Conservation (phyloP, 1,140 invertebrate species). For the Manduca sexta region DNA sequence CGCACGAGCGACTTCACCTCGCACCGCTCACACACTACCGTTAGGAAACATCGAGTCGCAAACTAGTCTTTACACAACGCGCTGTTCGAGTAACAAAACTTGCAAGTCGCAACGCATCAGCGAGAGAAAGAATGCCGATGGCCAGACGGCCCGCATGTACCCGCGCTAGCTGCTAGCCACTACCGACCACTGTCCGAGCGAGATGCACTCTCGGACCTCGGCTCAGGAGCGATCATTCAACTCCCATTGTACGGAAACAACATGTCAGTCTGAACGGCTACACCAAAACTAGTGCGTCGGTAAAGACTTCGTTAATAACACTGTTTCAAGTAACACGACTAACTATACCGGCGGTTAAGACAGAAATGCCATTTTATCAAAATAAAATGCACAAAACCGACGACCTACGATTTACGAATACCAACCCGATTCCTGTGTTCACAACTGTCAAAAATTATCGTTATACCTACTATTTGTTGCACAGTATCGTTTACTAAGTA, state of each 20-base stretch:
- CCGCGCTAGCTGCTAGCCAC: too few relatives aligned
- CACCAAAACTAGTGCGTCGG: neutral
- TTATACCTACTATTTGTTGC: too few relatives aligned
- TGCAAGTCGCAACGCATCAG: conserved; percentile 51
- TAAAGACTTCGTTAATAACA: too few relatives aligned
- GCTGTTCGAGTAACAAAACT: conserved; percentile 52
- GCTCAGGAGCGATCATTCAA: conserved; percentile 27
- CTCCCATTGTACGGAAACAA: conserved; percentile 12
- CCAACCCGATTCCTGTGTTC: too few relatives aligned
- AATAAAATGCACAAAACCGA: conserved; percentile 22
- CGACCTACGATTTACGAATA: neutral
- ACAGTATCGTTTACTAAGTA: too few relatives aligned
- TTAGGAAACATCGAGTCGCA: conserved; percentile 34
- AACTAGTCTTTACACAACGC: conserved; percentile 43
- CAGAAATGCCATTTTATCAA: conserved; percentile 25
- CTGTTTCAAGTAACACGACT: neutral
- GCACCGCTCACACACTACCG: conserved; percentile 34
- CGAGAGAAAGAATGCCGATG: conserved; percentile 63
- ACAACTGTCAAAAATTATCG: too few relatives aligned
- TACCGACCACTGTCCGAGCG: too few relatives aligned
- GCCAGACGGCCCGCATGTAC: conserved; percentile 42
- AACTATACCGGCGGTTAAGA: conserved; percentile 8
- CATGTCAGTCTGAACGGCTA: neutral
- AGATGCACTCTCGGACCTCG: conserved; percentile 57
- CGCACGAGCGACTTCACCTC: conserved; percentile 21